Evolutionary conservation across 2,888 invertebrate species (phyloP).

Genomic region (Callinectes sapidus): DNA sequence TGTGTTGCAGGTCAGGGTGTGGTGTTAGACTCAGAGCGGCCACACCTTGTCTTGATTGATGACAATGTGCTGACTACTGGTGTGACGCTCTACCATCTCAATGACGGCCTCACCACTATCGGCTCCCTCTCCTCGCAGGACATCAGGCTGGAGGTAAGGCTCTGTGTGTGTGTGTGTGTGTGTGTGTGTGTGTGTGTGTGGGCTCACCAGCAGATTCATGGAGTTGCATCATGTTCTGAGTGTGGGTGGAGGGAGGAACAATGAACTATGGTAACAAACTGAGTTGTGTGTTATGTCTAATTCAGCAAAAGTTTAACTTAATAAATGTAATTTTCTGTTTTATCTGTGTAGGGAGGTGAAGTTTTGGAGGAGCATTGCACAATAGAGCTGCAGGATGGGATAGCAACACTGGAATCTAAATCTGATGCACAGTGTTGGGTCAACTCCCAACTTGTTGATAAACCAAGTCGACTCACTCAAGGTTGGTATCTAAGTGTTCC

Average conservation of each 20-base stretch:
- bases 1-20: conserved; percentile 84
- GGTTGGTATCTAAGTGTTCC: conserved; percentile 75
- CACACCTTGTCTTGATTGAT: conserved; percentile 93
- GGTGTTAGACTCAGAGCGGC: conserved; percentile 91
- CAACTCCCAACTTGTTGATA: conserved; percentile 86
- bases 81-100: conserved; percentile 91
- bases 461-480: conserved; percentile 87
- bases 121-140: conserved; percentile 58
- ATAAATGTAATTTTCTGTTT: not conserved
- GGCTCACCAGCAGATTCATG: not conserved
- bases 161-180: not conserved
- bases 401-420: conserved; percentile 85
- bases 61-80: conserved; percentile 93
- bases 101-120: conserved; percentile 77
- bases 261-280: too few species aligned
- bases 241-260: not conserved
- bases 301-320: not conserved
- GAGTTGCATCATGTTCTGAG: not conserved
- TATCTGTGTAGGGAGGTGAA: conserved; percentile 49
- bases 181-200: not conserved
- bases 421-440: conserved; percentile 88
- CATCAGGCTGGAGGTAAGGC: conserved; percentile 63
- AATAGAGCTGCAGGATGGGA: conserved; percentile 83
- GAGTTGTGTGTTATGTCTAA: not conserved
- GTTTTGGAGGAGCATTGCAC: conserved; percentile 81